Evolutionary conservation across 1,140 invertebrate genomes (phyloP).

Genomic region (Pectinophora gossypiella): DNA sequence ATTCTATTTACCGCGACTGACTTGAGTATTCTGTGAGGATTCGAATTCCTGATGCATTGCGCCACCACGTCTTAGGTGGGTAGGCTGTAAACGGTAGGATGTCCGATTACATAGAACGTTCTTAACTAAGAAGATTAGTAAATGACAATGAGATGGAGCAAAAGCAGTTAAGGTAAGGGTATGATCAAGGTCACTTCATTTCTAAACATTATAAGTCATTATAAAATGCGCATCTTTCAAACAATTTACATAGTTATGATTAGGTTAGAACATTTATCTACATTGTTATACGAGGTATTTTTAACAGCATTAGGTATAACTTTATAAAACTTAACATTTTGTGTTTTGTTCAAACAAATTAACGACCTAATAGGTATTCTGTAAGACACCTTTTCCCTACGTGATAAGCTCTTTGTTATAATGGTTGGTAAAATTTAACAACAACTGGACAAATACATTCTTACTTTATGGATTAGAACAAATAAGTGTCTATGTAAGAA

Average conservation of each 20-base stretch:
- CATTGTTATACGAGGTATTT: slow-evolving; percentile 49
- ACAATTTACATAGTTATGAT: slow-evolving; percentile 30
- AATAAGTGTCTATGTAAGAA: background rate
- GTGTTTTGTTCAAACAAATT: slow-evolving; percentile 20
- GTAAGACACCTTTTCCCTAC: slow-evolving; percentile 58
- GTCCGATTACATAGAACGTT: too few relatives aligned
- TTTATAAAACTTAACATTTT: slow-evolving; percentile 43
- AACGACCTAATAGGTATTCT: slow-evolving; percentile 6
- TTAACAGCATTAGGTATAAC: slow-evolving; percentile 45
- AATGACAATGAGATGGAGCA: slow-evolving; percentile 46
- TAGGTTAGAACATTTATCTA: slow-evolving; percentile 37
- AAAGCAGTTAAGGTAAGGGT: slow-evolving; percentile 61
- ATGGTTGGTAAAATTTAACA: slow-evolving; percentile 34
- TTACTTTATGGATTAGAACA: background rate
- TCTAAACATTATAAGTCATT: slow-evolving; percentile 59
- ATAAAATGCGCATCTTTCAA: slow-evolving; percentile 38
- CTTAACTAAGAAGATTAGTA: slow-evolving; percentile 31
- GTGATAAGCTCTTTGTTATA: slow-evolving; percentile 63
- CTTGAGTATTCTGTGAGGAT: too few relatives aligned
- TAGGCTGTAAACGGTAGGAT: too few relatives aligned
- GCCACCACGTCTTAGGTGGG: too few relatives aligned
- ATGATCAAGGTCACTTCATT: slow-evolving; percentile 71
- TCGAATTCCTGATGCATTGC: too few relatives aligned
- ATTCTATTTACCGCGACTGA: too few relatives aligned
- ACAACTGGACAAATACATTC: slow-evolving; percentile 12